These are phyloP conservation scores for Metacarcinus magister DNA, from an alignment of 2,888 invertebrate species.

Conservation along the genomic window DNA sequence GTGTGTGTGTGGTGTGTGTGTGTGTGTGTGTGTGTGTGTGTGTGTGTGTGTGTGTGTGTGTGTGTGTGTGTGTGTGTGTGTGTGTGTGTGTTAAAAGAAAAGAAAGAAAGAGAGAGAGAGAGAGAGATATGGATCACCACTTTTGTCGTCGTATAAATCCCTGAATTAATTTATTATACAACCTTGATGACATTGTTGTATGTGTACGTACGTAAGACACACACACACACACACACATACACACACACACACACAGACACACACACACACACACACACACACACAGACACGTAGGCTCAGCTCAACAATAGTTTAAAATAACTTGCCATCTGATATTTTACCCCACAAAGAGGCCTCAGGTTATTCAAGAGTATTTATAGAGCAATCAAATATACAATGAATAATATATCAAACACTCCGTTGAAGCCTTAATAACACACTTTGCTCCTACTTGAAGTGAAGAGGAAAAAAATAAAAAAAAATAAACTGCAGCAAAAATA, in stretches of 20 bases:
- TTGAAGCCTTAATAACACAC: background rate
- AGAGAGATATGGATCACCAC: background rate
- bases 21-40: background rate
- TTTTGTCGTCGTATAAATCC: constrained; percentile 10
- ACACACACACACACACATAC: background rate
- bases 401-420: background rate
- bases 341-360: background rate
- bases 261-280: background rate
- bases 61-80: background rate
- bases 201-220: background rate
- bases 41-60: background rate
- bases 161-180: background rate
- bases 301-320: too few relatives aligned
- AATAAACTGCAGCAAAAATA: background rate
- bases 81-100: background rate
- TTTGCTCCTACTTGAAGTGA: background rate
- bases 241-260: background rate
- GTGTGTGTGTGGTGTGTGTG: too few relatives aligned
- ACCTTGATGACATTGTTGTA: background rate
- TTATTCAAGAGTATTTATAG: background rate
- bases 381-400: background rate
- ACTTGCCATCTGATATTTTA: background rate
- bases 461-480: background rate
- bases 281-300: too few relatives aligned
- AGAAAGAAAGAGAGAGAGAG: background rate